Evolutionary conservation across 2,888 invertebrate genomes (phyloP).

Genomic region (Clusia tigrina): DNA sequence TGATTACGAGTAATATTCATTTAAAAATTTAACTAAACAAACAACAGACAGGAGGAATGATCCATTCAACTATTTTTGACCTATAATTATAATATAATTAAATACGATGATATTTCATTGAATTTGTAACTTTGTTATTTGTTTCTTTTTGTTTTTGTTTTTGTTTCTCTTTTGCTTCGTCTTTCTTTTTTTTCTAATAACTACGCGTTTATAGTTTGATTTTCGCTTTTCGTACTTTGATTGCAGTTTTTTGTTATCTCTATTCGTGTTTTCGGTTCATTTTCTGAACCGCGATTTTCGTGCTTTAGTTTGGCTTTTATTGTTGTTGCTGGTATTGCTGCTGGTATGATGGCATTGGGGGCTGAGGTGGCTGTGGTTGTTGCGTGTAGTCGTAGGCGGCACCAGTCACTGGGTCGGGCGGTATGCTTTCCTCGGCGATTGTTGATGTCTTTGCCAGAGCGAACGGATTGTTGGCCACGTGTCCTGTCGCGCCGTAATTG

Average conservation of each 20-base stretch:
- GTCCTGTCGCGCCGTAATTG: slow-evolving; percentile 70
- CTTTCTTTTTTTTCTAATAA: slow-evolving; percentile 14
- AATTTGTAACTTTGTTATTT: slow-evolving; percentile 5
- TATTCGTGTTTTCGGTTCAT: not conserved
- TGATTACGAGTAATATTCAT: not conserved
- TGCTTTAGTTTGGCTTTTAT: slow-evolving; percentile 22
- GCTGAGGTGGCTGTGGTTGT: slow-evolving; percentile 27
- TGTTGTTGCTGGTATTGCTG: slow-evolving; percentile 43
- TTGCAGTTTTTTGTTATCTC: not conserved
- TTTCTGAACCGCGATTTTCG: slow-evolving; percentile 11
- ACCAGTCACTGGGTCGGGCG: slow-evolving; percentile 65
- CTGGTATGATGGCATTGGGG: slow-evolving; percentile 37
- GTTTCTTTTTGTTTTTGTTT: not conserved
- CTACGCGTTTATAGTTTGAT: no score
- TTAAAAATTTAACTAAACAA: slow-evolving; percentile 6
- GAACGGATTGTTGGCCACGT: slow-evolving; percentile 69
- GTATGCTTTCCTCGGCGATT: slow-evolving; percentile 71
- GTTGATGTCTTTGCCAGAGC: slow-evolving; percentile 54
- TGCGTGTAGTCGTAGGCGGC: slow-evolving; percentile 44
- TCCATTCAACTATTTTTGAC: not conserved
- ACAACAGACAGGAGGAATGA: no score
- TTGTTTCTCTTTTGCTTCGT: slow-evolving; percentile 5
- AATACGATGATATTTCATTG: slow-evolving; percentile 33
- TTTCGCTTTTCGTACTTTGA: no score
- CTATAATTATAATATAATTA: not conserved